Base-by-base conservation (phyloP, 2,113 vertebrate species). In the Gallinago undulata region DNA sequence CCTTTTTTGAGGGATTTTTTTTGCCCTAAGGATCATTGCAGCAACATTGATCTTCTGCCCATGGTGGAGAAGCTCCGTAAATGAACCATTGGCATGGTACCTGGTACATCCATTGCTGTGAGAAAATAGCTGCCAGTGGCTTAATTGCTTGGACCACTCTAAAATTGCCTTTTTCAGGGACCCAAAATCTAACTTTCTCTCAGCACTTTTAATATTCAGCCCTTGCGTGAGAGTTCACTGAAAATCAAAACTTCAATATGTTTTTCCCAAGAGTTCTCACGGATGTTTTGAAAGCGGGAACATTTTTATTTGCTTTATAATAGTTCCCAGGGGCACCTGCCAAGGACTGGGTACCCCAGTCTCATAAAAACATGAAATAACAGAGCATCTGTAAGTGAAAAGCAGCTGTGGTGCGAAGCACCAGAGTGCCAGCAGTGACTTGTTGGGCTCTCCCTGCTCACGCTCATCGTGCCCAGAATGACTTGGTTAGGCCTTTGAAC, bases 401-500 rank as follows among this genome's bases (percentile, higher is more conserved):
- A 72, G 3, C 13, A 92, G 35, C 11, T 1, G 1, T 0, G 0
- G 35, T 47, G 30, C 89, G 51, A 41, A 85, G 45, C 41, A 96
- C 63, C 13, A 30, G 24, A 84, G 16, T 0, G 0, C 89, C 3
- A 1, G 91, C 64, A 91, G 77, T 1, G 3, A 89, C 89, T 95
- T 93, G 87, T 85, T 89, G 21, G 62, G 31, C 39, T 91, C 48
- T 91, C 84, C 23, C 35, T 89, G 11, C 66, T 92, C 48, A 33
- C 0, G 0, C 2, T 81, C 6, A 0, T 39, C 23, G 23, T 89
- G 75, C n/a, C 60, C 35, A 67, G 73, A 95, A 89, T 75, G 27
- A 47, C 50, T 87, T 76, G 45, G 45, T 80, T 53, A 56, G 37
- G 67, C 47, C 85, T 96, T 96, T 96, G 93, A 97, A 95, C 76